phyloP scores from a whole-genome alignment of 2,113 vertebrate species.

The Lasiurus borealis region DNA sequence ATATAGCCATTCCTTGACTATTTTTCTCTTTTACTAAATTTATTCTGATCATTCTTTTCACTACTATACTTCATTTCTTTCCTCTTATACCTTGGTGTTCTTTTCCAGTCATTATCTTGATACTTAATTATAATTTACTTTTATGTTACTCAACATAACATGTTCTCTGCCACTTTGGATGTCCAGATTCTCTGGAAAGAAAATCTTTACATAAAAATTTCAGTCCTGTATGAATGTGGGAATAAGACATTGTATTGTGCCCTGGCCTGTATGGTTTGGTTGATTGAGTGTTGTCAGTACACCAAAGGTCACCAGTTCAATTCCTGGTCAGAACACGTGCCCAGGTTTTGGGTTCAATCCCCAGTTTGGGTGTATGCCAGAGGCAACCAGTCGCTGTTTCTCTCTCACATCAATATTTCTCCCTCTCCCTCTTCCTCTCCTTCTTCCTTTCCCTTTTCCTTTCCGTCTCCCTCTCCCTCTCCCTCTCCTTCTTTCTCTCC shows the following conservation, averaged over 20 bases:
- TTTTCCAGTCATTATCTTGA: not conserved
- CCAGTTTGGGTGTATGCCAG: no score
- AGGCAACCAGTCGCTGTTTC: no score
- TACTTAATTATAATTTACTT: not conserved
- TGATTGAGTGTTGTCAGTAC: no score
- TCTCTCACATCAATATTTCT: no score
- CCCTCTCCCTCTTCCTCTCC: no score
- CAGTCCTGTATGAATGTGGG: not conserved
- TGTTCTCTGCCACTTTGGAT: not conserved
- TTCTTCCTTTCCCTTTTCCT: no score
- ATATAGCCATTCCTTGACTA: not conserved
- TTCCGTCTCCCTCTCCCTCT: no score
- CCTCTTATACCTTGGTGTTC: not conserved
- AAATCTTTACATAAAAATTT: not conserved
- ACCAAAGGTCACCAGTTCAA: no score
- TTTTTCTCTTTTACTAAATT: constrained; percentile 5
- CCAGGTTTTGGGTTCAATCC: no score
- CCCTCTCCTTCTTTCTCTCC: accelerated
- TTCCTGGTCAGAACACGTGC: no score
- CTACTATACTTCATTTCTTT: not conserved
- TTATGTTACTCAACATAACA: not conserved
- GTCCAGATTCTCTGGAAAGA: constrained; percentile 26
- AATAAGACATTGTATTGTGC: not conserved
- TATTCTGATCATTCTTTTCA: not conserved
- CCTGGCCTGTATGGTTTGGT: no score